These are phyloP conservation scores for Gallinago paraguaiae DNA, from an alignment of 2,113 vertebrate species.

Conservation along the genomic window DNA sequence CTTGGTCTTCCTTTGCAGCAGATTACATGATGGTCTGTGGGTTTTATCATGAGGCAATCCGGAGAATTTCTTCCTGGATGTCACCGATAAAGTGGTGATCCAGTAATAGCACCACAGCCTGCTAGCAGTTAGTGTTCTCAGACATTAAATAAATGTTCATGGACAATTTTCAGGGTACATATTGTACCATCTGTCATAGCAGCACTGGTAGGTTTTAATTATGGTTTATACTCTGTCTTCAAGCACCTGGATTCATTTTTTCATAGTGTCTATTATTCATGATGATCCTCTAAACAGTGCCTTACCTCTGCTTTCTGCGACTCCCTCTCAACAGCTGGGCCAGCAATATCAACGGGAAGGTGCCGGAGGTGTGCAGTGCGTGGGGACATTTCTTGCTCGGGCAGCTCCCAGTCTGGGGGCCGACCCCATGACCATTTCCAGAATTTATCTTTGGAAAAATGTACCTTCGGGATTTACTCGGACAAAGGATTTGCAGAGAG, in stretches of 20 bases:
- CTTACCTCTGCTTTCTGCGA: neutral
- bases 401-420: accelerated
- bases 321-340: neutral
- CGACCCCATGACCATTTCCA: neutral
- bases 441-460: neutral
- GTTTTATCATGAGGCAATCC: neutral
- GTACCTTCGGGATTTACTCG: neutral
- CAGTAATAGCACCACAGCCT: conserved; percentile 22
- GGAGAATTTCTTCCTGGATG: neutral
- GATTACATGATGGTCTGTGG: neutral
- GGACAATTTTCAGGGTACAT: conserved; percentile 48
- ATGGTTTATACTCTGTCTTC: conserved; percentile 42
- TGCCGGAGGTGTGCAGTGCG: neutral
- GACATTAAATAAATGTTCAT: conserved; percentile 13
- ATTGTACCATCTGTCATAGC: conserved; percentile 63
- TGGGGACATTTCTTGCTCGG: neutral
- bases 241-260: conserved; percentile 56
- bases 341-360: neutral
- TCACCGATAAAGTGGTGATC: neutral
- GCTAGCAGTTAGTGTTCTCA: neutral
- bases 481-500: neutral
- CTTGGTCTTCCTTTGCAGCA: neutral
- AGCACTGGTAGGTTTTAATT: conserved; percentile 56
- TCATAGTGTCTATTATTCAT: conserved; percentile 44
- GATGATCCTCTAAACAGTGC: neutral